Base-by-base conservation (phyloP, 1,140 invertebrate genomes). In the Tetragonula clypearis region DNA sequence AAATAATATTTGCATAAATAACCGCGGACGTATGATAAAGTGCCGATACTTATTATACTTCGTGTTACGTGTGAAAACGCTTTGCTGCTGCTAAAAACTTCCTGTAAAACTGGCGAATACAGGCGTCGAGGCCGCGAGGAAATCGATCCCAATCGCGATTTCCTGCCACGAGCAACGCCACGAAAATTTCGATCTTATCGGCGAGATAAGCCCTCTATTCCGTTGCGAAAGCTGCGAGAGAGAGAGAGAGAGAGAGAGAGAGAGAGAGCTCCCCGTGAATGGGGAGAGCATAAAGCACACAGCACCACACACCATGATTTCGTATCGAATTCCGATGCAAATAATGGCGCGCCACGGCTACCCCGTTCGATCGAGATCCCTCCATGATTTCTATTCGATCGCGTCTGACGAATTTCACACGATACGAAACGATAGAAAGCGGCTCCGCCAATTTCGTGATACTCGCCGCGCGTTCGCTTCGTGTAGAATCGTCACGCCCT, bases 351-450 rank as follows among this genome's bases (percentile, higher is more conserved):
- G 49, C 41, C 41, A 8, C 8, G 41, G 41, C 41, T 49, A 49
- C 41, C 41, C 41, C 41, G 0, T 49, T 49, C 41, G 62, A 41
- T 65, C 53, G 11, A 49, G 35, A 68, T 62, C 84, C 30, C 30
- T 30, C 30, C 58, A 55, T 80, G 75, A 87, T 82, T 76, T 82
- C 80, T 76, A 66, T 84, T 78, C 41, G 8, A 49, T 73, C 68
- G 49, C 30, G 75, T 79, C 21, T 21, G 17, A 74, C 23, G 66
- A 89, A 77, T 86, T 84, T 88, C 73, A 35, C 62, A 69, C 56
- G 79, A 79, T 79, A 72, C 62, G 68, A 26, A 74, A 30, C 56
- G 71, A 30, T 87, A 56, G 86, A 87, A 87, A 87, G 82, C 58
- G 23, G 75, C 41, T 53, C 17, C 17, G 23, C 19, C 55, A 76